phyloP scores from a whole-genome alignment of 1,140 invertebrate species.

The Saccostrea cuccullata region DNA sequence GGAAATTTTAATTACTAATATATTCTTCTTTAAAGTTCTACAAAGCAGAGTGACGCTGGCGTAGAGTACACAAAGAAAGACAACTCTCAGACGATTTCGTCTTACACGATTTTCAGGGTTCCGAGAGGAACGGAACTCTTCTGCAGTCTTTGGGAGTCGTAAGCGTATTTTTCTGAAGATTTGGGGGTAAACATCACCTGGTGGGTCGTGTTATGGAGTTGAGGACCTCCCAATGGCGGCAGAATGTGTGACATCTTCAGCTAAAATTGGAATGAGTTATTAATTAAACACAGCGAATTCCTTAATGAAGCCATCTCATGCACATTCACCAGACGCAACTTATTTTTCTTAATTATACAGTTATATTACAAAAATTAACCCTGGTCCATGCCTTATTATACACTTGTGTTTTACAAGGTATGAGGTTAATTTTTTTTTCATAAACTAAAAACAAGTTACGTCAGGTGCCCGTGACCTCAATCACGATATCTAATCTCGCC shows the following conservation, averaged over 20 bases:
- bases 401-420: no score
- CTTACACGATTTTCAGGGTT: constrained; percentile 58
- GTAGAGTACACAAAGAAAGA: not conserved
- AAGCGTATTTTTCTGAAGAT: constrained; percentile 56
- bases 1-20: not conserved
- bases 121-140: constrained; percentile 73
- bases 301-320: no score
- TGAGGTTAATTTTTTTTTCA: no score
- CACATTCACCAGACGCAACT: no score
- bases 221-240: constrained; percentile 61
- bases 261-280: constrained; percentile 57
- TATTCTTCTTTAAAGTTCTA: no score
- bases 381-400: no score
- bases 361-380: no score
- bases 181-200: constrained; percentile 70
- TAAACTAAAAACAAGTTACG: no score
- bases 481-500: no score
- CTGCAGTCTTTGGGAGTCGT: constrained; percentile 69
- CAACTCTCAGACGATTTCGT: not conserved
- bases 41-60: not conserved
- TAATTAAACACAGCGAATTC: no score
- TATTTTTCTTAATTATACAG: no score
- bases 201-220: constrained; percentile 68
- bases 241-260: constrained; percentile 68
- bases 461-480: no score